phyloP scores from a whole-genome alignment of 2,797 vertebrate species.

The Pogonophryne albipinna region DNA sequence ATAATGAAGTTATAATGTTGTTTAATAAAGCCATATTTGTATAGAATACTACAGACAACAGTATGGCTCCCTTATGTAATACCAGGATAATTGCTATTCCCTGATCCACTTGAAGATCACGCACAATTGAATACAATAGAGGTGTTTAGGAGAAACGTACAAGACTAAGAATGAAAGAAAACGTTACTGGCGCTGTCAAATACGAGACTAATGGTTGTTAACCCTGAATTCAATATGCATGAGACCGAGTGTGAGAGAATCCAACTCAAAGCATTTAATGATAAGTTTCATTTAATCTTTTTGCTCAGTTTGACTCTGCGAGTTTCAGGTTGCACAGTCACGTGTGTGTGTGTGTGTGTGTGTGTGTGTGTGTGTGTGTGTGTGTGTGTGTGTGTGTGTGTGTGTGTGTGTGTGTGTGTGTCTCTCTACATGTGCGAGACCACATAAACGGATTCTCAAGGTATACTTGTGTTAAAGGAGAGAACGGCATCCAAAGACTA shows the following conservation, averaged over 20 bases:
- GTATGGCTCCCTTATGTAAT: not conserved
- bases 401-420: slow-evolving; percentile 10
- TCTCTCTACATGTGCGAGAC: slow-evolving; percentile 4
- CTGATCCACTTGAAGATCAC: not conserved
- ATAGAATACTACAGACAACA: slow-evolving; percentile 1
- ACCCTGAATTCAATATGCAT: slow-evolving; percentile 14
- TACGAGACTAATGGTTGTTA: not conserved
- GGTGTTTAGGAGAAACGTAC: not conserved
- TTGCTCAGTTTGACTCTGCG: slow-evolving; percentile 49
- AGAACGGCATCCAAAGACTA: not conserved
- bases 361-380: not conserved
- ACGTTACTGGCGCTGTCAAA: not conserved
- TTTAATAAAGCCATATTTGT: not conserved
- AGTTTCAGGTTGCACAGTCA: slow-evolving; percentile 63
- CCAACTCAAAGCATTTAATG: not conserved
- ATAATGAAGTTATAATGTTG: not conserved
- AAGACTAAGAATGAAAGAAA: not conserved
- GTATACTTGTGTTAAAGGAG: not conserved
- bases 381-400: not conserved
- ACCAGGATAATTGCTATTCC: not conserved
- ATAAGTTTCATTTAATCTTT: slow-evolving; percentile 70
- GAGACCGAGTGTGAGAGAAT: slow-evolving; percentile 30
- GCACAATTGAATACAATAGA: not conserved
- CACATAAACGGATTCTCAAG: not conserved
- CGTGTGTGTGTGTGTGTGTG: slow-evolving; percentile 10